Conservation (phyloP, 1,140 invertebrate species). For the Druon quercuslanigerum region DNA sequence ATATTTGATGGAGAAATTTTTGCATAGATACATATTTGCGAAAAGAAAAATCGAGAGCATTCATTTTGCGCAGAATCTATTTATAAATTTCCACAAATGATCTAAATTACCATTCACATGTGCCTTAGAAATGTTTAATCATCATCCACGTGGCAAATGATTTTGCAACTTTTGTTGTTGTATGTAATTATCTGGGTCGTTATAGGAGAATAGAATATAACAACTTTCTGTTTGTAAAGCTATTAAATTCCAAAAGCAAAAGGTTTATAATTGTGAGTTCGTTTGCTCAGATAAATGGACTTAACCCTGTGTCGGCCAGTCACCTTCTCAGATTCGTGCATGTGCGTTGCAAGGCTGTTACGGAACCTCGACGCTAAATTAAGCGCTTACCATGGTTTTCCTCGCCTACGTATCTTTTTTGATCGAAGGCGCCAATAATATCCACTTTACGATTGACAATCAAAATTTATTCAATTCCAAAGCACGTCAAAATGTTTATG, state of each 20-base stretch:
- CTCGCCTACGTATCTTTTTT: not conserved
- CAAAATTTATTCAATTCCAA: not conserved
- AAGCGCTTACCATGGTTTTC: not conserved
- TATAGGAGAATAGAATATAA: too few species aligned
- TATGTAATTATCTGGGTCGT: too few species aligned
- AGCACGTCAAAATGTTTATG: not conserved
- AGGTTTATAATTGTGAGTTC: too few species aligned
- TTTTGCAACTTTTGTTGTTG: too few species aligned
- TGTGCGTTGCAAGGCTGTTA: not conserved
- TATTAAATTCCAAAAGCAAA: too few species aligned
- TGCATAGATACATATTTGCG: not conserved
- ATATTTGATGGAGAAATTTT: not conserved
- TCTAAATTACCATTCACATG: constrained; percentile 12
- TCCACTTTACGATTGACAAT: not conserved
- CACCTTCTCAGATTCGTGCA: constrained; percentile 5
- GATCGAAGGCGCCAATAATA: not conserved
- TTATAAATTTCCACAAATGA: not conserved
- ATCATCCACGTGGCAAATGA: not conserved
- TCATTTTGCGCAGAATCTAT: constrained; percentile 18
- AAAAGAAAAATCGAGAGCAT: not conserved
- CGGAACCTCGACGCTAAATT: not conserved
- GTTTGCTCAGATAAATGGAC: too few species aligned
- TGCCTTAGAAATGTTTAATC: not conserved
- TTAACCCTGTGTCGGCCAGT: not conserved
- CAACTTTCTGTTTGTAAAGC: too few species aligned